These are phyloP conservation scores for Drosophila albomicans DNA, from an alignment of 1,140 invertebrate species.

Conservation along the genomic window DNA sequence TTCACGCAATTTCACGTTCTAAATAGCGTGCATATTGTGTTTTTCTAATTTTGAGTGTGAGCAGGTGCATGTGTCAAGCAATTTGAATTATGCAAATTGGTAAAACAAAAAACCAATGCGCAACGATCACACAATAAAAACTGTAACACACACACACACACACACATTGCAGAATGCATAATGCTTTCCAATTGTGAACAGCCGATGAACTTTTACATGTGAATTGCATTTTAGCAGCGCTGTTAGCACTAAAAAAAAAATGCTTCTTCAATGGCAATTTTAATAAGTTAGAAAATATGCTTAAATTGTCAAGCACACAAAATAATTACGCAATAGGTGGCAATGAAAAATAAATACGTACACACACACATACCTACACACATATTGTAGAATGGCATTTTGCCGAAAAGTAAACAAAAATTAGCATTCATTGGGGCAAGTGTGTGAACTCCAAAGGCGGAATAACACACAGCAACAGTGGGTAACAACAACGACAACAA, in stretches of 20 bases:
- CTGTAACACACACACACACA: no score
- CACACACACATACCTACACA: no score
- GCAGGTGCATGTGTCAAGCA: slow-evolving; percentile 27
- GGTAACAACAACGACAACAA: not conserved
- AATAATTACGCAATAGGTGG: slow-evolving; percentile 24
- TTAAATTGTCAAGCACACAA: slow-evolving; percentile 1
- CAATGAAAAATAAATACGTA: not conserved
- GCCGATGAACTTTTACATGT: no score
- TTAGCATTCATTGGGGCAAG: slow-evolving; percentile 66
- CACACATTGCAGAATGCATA: no score
- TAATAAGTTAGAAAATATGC: not conserved
- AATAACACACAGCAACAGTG: not conserved
- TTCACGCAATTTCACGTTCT: slow-evolving; percentile 7
- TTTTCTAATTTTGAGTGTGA: not conserved
- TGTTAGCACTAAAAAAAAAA: no score
- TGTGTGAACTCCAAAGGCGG: slow-evolving; percentile 46
- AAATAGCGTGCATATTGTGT: slow-evolving; percentile 7
- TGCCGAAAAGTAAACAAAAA: slow-evolving; percentile 58
- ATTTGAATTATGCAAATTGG: slow-evolving; percentile 28
- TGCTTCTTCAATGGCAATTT: not conserved
- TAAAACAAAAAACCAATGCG: not conserved
- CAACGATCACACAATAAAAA: no score
- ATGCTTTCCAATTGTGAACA: no score
- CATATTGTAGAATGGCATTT: slow-evolving; percentile 7
- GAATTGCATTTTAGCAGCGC: no score